Evolutionary conservation across 1,140 invertebrate species (phyloP).

Genomic region (Drosophila sp.): DNA sequence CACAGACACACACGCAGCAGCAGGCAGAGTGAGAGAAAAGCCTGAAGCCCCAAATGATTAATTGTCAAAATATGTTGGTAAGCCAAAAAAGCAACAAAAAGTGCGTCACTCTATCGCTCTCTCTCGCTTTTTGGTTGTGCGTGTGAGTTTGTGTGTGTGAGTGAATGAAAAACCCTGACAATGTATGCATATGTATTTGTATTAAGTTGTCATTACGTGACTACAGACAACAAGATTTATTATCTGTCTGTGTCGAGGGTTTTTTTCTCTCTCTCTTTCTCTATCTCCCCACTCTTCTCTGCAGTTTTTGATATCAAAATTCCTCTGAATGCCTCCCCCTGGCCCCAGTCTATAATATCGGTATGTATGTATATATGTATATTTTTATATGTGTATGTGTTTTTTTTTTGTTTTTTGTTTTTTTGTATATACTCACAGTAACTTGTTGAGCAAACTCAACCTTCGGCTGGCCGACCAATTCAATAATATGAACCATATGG

Average conservation of each 20-base stretch:
- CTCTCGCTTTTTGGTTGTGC: slow-evolving; percentile 19
- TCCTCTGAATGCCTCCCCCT: slow-evolving; percentile 36
- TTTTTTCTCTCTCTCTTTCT: slow-evolving; percentile 5
- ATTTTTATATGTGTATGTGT: no score
- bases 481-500: slow-evolving; percentile 83
- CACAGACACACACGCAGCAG: slow-evolving; percentile 29
- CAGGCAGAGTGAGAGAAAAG: slow-evolving; percentile 13
- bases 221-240: slow-evolving; percentile 82
- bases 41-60: slow-evolving; percentile 64
- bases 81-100: slow-evolving; percentile 62
- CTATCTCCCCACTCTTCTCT: no score
- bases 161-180: slow-evolving; percentile 45
- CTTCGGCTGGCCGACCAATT: slow-evolving; percentile 83
- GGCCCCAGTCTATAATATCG: slow-evolving; percentile 1
- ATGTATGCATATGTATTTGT: slow-evolving; percentile 77
- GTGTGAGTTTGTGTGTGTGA: slow-evolving; percentile 42
- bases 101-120: slow-evolving; percentile 39
- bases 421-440: slow-evolving; percentile 79
- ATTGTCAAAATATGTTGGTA: slow-evolving; percentile 81
- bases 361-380: neutral
- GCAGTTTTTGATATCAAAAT: slow-evolving; percentile 44
- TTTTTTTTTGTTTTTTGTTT: no score
- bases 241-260: slow-evolving; percentile 51
- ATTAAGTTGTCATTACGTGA: slow-evolving; percentile 83
- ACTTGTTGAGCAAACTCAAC: slow-evolving; percentile 83